Percentiles rank a stretch among this genome's conserved stretches.
phyloP scores from a whole-genome alignment of 2,113 vertebrate species.

The Actenoides lindsayi region DNA sequence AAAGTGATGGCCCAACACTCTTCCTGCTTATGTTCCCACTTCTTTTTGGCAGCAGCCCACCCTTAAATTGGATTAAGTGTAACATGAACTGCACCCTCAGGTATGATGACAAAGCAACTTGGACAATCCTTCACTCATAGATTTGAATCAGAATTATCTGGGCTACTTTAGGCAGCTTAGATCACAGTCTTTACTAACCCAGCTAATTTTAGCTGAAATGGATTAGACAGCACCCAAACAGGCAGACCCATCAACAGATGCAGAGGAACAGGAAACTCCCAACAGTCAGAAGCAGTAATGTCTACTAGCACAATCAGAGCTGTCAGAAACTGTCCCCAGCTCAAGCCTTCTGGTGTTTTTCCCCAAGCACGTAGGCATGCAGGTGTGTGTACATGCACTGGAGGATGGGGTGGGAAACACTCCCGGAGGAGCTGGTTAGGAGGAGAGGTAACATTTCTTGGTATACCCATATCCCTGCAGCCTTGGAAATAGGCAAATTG shows the following conservation, averaged over 20 bases:
- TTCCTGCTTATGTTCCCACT: neutral
- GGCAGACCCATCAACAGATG: neutral
- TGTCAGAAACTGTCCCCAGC: neutral
- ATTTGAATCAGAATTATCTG: neutral
- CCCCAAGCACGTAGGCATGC: neutral
- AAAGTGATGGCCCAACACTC: neutral
- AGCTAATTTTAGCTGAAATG: neutral
- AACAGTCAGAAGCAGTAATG: neutral
- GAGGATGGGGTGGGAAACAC: neutral
- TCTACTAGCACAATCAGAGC: neutral
- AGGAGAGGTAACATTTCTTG: neutral
- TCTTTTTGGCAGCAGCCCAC: neutral
- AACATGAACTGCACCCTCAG: neutral
- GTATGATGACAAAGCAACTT: constrained; percentile 9
- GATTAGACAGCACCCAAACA: neutral
- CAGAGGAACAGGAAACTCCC: neutral
- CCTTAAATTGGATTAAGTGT: neutral
- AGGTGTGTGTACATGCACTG: neutral
- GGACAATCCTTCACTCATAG: neutral
- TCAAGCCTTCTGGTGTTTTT: neutral
- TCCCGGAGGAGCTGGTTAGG: neutral
- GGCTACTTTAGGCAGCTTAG: neutral
- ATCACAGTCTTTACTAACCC: neutral
- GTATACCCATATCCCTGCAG: neutral
- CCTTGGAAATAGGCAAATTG: neutral